A percentile compares a stretch with the other conserved stretches of the same genome.
Evolutionary conservation across 2,113 vertebrate genomes (phyloP).

Genomic region (Panthera uncia): DNA sequence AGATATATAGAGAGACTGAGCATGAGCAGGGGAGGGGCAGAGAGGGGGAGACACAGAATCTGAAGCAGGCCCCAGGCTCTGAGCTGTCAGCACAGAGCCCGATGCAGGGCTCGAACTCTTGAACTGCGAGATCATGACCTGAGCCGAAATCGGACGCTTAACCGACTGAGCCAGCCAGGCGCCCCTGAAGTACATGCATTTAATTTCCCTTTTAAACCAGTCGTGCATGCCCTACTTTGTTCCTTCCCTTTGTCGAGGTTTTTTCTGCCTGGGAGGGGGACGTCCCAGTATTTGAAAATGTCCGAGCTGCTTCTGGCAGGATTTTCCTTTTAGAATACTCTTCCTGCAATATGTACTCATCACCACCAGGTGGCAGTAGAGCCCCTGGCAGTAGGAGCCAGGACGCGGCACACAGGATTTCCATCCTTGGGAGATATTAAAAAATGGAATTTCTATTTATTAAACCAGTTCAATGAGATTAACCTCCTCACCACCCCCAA

Average conservation of each 20-base stretch:
- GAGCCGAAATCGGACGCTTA: too few species aligned
- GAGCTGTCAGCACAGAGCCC: too few species aligned
- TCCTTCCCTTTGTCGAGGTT: background rate
- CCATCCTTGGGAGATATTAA: background rate
- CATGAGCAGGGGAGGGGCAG: too few species aligned
- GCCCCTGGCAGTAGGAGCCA: background rate
- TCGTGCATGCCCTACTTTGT: background rate
- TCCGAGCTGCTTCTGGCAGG: background rate
- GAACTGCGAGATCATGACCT: too few species aligned
- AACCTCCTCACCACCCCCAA: conserved; percentile 59
- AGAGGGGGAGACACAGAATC: too few species aligned
- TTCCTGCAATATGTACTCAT: conserved; percentile 69
- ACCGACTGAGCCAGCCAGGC: too few species aligned
- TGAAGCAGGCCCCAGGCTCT: too few species aligned
- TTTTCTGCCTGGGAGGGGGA: background rate
- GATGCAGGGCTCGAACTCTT: too few species aligned
- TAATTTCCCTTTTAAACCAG: background rate
- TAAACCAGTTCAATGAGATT: conserved; percentile 69
- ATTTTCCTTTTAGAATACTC: conserved; percentile 9
- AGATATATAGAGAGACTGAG: too few species aligned
- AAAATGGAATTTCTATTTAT: conserved; percentile 68
- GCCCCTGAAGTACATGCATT: background rate
- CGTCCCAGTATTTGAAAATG: background rate
- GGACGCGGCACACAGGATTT: background rate
- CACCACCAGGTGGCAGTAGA: conserved; percentile 73